Evolutionary conservation across 2,797 vertebrate species (phyloP).

Genomic region (Columba guinea): DNA sequence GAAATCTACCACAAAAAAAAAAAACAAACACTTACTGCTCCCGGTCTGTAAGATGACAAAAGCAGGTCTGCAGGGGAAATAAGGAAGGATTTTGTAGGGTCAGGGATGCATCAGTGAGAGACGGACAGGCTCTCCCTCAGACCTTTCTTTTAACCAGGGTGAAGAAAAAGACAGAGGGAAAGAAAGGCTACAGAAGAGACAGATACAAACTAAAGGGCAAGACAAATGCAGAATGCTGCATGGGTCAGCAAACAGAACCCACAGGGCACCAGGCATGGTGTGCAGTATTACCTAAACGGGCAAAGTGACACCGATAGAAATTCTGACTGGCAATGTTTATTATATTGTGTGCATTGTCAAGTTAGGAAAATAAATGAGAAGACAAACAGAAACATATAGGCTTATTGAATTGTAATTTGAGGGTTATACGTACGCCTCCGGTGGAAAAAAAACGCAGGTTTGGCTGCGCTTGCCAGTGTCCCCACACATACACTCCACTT

Average conservation of each 20-base stretch:
- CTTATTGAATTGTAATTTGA: not conserved
- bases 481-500: not conserved
- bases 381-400: not conserved
- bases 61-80: not conserved
- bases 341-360: not conserved
- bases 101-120: not conserved
- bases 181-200: not conserved
- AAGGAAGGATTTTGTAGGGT: not conserved
- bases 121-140: not conserved
- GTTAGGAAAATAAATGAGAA: not conserved
- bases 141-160: not conserved
- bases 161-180: not conserved
- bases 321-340: not conserved
- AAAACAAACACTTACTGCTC: not conserved
- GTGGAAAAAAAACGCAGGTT: not conserved
- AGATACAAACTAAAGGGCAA: not conserved
- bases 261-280: no score
- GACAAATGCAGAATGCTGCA: not conserved
- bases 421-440: not conserved
- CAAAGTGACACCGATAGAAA: not conserved
- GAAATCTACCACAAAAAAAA: not conserved
- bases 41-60: not conserved
- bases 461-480: not conserved
- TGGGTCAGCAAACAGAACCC: not conserved
- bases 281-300: not conserved